A percentile compares a stretch with the other conserved stretches of the same genome.
Conservation (phyloP, 2,113 vertebrate genomes). For the Oenanthe oenanthe region DNA sequence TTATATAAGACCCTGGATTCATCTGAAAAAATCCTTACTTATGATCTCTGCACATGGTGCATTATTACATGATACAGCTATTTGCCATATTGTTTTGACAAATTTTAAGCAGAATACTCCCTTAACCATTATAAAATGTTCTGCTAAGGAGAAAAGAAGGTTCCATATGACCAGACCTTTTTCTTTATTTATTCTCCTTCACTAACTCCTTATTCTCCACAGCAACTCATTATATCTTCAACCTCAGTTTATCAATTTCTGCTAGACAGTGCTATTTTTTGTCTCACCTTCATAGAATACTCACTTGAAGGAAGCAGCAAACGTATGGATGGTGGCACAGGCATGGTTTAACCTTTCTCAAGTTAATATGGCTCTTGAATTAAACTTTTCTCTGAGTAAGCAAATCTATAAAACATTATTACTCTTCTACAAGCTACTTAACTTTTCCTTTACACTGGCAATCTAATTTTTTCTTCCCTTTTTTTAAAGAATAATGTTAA, state of each 20-base stretch:
- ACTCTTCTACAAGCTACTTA: neutral
- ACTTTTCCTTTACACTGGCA: neutral
- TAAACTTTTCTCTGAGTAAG: neutral
- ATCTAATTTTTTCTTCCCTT: neutral
- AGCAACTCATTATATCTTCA: fast-evolving
- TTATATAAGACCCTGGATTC: neutral
- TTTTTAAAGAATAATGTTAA: neutral
- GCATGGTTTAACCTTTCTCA: neutral
- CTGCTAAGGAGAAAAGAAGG: neutral
- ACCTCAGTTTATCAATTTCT: neutral
- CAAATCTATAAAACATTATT: neutral
- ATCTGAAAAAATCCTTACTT: neutral
- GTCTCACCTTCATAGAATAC: neutral
- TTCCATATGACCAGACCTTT: neutral
- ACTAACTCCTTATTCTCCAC: neutral
- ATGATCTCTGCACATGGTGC: fast-evolving
- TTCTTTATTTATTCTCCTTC: neutral
- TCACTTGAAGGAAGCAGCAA: neutral
- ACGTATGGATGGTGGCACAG: neutral
- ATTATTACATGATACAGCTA: neutral
- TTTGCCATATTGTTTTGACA: neutral
- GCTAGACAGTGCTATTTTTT: neutral
- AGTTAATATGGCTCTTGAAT: neutral
- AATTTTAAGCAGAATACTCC: neutral
- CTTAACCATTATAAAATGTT: neutral